Evolutionary conservation across 2,797 vertebrate species (phyloP).

Genomic region (Telmatherina bonti): DNA sequence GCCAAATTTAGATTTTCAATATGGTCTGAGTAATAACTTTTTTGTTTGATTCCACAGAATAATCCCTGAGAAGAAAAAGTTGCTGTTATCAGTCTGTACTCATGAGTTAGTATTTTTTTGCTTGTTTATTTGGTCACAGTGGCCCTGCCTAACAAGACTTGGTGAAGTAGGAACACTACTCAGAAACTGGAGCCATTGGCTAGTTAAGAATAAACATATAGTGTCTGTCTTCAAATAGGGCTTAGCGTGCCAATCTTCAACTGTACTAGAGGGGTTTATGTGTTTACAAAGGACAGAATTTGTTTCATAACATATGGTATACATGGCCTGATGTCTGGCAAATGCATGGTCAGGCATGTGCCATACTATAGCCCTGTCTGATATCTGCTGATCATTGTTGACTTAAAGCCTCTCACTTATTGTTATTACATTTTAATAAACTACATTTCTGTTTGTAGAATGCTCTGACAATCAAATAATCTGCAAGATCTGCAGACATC

Average conservation of each 20-base stretch:
- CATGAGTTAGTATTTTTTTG: not conserved
- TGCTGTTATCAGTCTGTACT: not conserved
- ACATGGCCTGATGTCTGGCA: not conserved
- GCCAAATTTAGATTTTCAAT: not conserved
- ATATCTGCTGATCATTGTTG: not conserved
- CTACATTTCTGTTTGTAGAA: not conserved
- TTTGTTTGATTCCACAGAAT: too few relatives aligned
- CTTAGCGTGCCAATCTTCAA: not conserved
- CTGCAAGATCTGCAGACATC: constrained; percentile 14
- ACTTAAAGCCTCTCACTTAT: not conserved
- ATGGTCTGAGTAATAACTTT: not conserved
- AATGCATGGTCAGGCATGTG: not conserved
- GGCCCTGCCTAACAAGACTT: too few relatives aligned
- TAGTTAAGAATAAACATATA: not conserved
- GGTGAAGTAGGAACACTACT: not conserved
- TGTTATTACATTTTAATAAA: not conserved
- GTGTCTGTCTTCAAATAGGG: not conserved
- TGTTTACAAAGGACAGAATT: not conserved
- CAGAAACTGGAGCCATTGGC: not conserved
- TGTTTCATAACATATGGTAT: not conserved
- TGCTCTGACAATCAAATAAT: not conserved
- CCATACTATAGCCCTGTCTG: not conserved
- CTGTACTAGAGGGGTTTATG: not conserved
- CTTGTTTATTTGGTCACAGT: not conserved
- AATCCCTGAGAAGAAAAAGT: too few relatives aligned